Conservation (phyloP, 2,113 vertebrate genomes). For the Scopus umbretta region DNA sequence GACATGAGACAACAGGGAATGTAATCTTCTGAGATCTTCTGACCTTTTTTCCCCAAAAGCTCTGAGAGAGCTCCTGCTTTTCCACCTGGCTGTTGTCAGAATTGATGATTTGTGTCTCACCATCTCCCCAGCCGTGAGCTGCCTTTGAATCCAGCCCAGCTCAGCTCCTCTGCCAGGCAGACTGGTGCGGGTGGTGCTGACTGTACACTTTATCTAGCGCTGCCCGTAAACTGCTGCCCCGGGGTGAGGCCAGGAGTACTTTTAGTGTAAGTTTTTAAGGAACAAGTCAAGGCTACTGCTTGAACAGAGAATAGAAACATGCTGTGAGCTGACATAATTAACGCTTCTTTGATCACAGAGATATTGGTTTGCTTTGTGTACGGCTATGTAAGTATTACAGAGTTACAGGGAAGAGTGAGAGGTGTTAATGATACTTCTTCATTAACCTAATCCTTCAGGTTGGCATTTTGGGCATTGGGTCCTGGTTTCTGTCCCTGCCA, state of each 20-base stretch:
- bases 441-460: background rate
- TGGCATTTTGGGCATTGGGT: background rate
- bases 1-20: background rate
- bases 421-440: background rate
- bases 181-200: constrained; percentile 36
- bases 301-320: background rate
- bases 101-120: background rate
- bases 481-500: background rate
- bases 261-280: background rate
- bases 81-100: background rate
- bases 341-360: background rate
- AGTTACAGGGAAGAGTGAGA: background rate
- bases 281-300: background rate
- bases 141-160: constrained; percentile 17
- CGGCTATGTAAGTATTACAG: background rate
- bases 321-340: background rate
- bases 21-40: background rate
- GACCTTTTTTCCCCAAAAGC: background rate
- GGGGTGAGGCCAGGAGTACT: background rate
- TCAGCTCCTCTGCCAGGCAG: constrained; percentile 11
- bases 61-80: background rate
- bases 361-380: background rate
- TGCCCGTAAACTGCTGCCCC: constrained; percentile 24
- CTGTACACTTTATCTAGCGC: background rate
- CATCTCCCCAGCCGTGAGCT: background rate